Base-by-base conservation (phyloP, 1,140 invertebrate species). In the Berghia stephanieae region DNA sequence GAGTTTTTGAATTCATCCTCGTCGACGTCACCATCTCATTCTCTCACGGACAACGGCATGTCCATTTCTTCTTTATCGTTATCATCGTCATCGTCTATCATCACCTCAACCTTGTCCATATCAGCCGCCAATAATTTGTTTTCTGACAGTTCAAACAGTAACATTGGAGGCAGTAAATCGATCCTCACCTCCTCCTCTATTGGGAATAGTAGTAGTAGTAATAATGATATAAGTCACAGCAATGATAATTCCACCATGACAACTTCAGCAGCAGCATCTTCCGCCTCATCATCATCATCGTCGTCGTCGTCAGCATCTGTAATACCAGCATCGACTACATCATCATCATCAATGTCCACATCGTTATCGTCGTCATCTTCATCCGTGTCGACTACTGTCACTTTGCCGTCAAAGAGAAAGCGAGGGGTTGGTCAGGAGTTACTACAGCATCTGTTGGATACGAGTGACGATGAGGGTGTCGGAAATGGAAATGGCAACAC, bases 381-480 rank as follows among this genome's bases (percentile, higher is more conserved):
- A 8, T 8, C 13, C 8, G 57, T n/a, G n/a, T n/a, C n/a, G n/a
- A n/a, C n/a, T n/a, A n/a, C n/a, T n/a, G n/a, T n/a, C n/a, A n/a
- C 84, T 92, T 40, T 71, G 43, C 52, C 83, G 55, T 24, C 75
- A 49, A 68, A 31, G 34, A 67, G 63, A 18, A 46, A 31, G n/a
- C 57, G 21, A 13, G 36, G 43, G 4, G 52, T n/a, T 21, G 63
- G 74, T 3, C 94, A 94, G 83, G 95, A 95, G 83, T 90, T 96
- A 66, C 91, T 96, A 52, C 93, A 94, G 40, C 94, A 95, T 79
- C 88, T 97, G 27, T 89, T 96, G 43, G 94, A 86, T 75, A 93
- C 94, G 72, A 67, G 60, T 38, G 74, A 76, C 27, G 90, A 91
- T 2, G 93, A 78, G 71, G 82, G 79, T 52, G 83, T 75, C 10